Base-by-base conservation (phyloP, 2,113 vertebrate species). In the Anser cygnoides region DNA sequence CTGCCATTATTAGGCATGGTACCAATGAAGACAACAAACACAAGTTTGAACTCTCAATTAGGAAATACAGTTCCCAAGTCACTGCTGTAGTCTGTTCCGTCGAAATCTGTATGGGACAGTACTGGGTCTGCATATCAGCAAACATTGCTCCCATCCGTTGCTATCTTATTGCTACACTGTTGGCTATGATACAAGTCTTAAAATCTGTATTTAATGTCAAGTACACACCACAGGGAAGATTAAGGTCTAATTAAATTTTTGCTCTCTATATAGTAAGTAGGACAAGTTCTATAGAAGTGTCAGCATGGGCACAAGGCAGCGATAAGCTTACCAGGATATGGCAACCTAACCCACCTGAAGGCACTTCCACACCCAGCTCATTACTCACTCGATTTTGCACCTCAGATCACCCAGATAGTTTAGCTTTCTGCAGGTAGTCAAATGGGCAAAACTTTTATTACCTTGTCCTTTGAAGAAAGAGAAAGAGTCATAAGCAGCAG, bases 361-460 rank as follows among this genome's bases (percentile, higher is more conserved):
- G 26, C 50, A 41, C 58, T 74, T 93, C 43, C 85, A 94, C 12
- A 0, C 84, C 74, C 74, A 85, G n/a, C 67, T 92, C 62, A 81
- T 93, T 80, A 92, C 59, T 46, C 55, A 33, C 58, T 80, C 39
- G 22, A 0, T 71, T 66, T 49, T 66, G 31, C 44, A 73, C 59
- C 46, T 78, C 73, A 57, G 33, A 67, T 91, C 80, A 72, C 41
- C 39, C 61, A 83, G 70, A 16, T 37, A 50, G 63, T 87, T 93
- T 59, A 86, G 23, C 31, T 86, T 85, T 74, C 37, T 66, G 39
- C 54, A 84, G 39, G 39, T 2, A 77, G 83, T 81, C 73, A 74
- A 92, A 71, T 70, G 80, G 57, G 26, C 26, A 96, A 67, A 80
- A 89, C 82, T 92, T 78, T 31, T 61, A 91, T 67, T 89, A 81